phyloP scores from a whole-genome alignment of 2,797 vertebrate genomes.

The Sciurus vulgaris region DNA sequence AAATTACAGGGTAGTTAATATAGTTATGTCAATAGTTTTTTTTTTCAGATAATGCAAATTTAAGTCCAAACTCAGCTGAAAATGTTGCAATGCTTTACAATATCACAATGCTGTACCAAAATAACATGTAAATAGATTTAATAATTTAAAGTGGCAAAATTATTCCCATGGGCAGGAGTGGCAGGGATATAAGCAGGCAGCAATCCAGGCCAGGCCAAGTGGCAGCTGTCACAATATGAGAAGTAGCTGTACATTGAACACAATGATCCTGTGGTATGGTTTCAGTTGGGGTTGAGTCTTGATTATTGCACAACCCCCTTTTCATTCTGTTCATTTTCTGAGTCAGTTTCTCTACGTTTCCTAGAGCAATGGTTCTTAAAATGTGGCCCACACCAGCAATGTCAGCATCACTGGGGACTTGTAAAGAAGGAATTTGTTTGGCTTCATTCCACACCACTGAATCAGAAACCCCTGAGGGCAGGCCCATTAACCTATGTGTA shows the following conservation, averaged over 20 bases:
- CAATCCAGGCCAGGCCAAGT: fast-evolving
- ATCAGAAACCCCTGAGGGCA: background rate
- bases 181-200: background rate
- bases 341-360: background rate
- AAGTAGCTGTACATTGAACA: background rate
- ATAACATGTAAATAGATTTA: background rate
- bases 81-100: slow-evolving; percentile 15
- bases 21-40: slow-evolving; percentile 2
- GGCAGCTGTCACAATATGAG: background rate
- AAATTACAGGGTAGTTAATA: background rate
- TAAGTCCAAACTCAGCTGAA: slow-evolving; percentile 11
- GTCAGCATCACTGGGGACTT: background rate
- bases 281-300: background rate
- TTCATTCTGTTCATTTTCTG: slow-evolving; percentile 23
- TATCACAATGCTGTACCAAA: background rate
- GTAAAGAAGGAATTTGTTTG: background rate
- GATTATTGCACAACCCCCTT: background rate
- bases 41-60: slow-evolving; percentile 26
- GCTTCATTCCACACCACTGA: background rate
- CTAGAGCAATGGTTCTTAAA: background rate
- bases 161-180: background rate
- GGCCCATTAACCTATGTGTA: background rate
- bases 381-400: background rate
- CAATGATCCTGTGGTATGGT: background rate
- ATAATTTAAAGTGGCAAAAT: background rate